These are phyloP conservation scores for Eulimnadia texana DNA, from an alignment of 1,140 invertebrate genomes.

Conservation along the genomic window DNA sequence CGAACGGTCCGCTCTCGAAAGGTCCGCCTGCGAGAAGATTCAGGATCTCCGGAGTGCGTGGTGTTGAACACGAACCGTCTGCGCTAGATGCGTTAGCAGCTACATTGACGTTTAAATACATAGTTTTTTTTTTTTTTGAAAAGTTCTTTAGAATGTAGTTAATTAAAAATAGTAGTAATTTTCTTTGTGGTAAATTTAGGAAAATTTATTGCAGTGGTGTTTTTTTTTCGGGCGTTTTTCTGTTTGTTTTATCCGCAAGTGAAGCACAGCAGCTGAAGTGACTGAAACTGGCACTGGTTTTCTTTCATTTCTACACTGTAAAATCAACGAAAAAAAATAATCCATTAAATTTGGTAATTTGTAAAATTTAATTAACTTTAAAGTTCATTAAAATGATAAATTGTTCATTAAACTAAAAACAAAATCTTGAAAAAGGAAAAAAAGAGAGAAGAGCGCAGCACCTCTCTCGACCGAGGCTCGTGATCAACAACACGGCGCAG, in stretches of 20 bases:
- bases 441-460: not conserved
- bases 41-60: slow-evolving; percentile 17
- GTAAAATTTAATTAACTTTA: not conserved
- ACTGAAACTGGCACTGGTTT: too few species aligned
- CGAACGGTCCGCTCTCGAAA: slow-evolving; percentile 12
- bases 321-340: too few species aligned
- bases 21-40: slow-evolving; percentile 13
- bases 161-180: not conserved
- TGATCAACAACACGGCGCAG: slow-evolving; percentile 7
- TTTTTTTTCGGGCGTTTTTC: too few species aligned
- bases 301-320: too few species aligned
- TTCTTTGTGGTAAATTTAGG: not conserved
- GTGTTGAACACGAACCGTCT: slow-evolving; percentile 9
- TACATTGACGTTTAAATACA: slow-evolving; percentile 15
- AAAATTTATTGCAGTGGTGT: not conserved
- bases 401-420: too few species aligned
- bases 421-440: not conserved
- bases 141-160: not conserved
- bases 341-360: too few species aligned
- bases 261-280: too few species aligned
- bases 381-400: not conserved
- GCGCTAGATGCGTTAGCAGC: slow-evolving; percentile 7
- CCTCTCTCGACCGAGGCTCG: slow-evolving; percentile 6
- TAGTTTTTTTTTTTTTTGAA: not conserved
- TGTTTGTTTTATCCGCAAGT: too few species aligned